Evolutionary conservation across 1,140 invertebrate genomes (phyloP).

Genomic region (Helicoverpa armigera): DNA sequence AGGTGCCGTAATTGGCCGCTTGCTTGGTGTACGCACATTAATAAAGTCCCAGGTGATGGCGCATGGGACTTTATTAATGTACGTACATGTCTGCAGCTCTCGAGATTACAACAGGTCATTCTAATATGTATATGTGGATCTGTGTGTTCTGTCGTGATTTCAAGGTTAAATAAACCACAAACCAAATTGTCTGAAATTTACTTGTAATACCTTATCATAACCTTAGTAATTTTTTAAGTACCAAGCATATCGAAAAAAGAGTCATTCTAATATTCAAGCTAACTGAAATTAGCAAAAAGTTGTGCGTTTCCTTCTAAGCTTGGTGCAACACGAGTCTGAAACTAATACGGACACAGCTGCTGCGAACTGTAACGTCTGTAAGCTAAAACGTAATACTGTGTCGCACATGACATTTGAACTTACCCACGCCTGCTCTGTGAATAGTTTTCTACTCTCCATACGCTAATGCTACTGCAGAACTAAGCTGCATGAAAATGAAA

Average conservation of each 20-base stretch:
- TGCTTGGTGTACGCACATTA: constrained; percentile 17
- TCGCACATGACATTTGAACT: constrained; percentile 38
- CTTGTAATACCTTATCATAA: too few species aligned
- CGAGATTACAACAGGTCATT: neutral
- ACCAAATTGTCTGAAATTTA: too few species aligned
- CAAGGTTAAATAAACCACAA: neutral
- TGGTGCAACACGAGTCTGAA: constrained; percentile 32
- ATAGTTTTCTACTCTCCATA: constrained; percentile 3
- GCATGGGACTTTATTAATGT: constrained; percentile 19
- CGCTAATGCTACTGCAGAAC: neutral
- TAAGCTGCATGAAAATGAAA: neutral
- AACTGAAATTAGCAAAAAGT: constrained; percentile 23
- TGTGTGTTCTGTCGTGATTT: too few species aligned
- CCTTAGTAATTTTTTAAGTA: too few species aligned
- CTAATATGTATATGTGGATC: too few species aligned
- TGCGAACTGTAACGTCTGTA: constrained; percentile 34
- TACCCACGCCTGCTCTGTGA: constrained; percentile 15
- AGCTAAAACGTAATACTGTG: constrained; percentile 42
- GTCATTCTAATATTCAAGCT: neutral
- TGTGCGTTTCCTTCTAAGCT: constrained; percentile 25
- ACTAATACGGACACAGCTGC: constrained; percentile 46
- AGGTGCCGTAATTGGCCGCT: neutral
- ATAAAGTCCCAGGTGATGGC: constrained; percentile 1
- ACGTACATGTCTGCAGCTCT: neutral
- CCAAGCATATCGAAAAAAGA: neutral